These are phyloP conservation scores for Centruroides vittatus DNA, from an alignment of 1,140 invertebrate species.

Conservation along the genomic window DNA sequence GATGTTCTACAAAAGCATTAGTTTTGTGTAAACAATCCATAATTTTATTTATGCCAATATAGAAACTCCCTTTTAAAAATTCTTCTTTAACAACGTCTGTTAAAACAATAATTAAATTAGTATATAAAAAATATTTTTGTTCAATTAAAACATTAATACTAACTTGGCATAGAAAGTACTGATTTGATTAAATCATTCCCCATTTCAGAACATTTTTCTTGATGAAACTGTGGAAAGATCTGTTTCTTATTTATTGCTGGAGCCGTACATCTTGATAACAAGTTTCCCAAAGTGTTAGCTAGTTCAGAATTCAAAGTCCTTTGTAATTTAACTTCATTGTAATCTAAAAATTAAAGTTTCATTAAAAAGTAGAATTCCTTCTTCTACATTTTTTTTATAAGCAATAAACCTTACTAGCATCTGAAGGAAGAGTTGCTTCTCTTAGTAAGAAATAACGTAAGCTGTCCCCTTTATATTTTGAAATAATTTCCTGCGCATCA, in stretches of 20 bases:
- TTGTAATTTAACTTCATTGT: slow-evolving; percentile 57
- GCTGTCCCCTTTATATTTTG: slow-evolving; percentile 46
- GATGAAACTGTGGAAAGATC: slow-evolving; percentile 47
- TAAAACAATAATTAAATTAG: slow-evolving; percentile 1
- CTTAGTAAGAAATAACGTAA: slow-evolving; percentile 81
- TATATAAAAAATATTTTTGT: neutral
- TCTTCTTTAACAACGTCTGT: slow-evolving; percentile 25
- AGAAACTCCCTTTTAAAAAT: slow-evolving; percentile 66
- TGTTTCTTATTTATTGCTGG: slow-evolving; percentile 58
- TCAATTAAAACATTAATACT: slow-evolving; percentile 6
- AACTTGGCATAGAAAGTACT: slow-evolving; percentile 42
- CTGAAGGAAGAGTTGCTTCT: slow-evolving; percentile 71
- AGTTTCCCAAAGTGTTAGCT: slow-evolving; percentile 83
- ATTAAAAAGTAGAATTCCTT: neutral
- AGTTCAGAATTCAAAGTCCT: slow-evolving; percentile 77
- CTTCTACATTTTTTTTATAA: neutral
- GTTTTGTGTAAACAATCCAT: slow-evolving; percentile 54
- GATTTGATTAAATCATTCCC: slow-evolving; percentile 39
- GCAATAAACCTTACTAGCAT: slow-evolving; percentile 59
- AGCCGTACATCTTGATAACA: slow-evolving; percentile 64
- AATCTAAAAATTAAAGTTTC: slow-evolving; percentile 47
- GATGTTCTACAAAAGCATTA: slow-evolving; percentile 71
- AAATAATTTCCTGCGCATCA: slow-evolving; percentile 48
- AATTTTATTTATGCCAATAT: slow-evolving; percentile 62
- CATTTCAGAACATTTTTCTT: slow-evolving; percentile 32